Evolutionary conservation across 2,888 invertebrate species (phyloP).

Genomic region (Chloroclystis v-ata): DNA sequence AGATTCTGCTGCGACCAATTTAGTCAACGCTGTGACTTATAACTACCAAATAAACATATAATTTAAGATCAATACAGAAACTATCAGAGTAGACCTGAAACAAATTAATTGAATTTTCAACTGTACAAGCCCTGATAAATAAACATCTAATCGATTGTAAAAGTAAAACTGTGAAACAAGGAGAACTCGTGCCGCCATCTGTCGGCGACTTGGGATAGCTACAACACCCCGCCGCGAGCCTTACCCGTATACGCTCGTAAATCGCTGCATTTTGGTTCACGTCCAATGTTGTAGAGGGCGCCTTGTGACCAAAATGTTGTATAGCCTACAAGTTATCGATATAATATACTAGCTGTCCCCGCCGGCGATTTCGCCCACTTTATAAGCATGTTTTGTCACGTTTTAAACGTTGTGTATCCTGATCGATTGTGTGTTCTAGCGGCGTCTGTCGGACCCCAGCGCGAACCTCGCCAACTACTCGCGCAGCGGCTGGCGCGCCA

Average conservation of each 20-base stretch:
- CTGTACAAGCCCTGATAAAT: too few relatives aligned
- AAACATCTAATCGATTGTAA: too few relatives aligned
- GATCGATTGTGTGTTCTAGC: conserved; percentile 71
- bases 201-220: background rate
- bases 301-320: too few relatives aligned
- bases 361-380: too few relatives aligned
- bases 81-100: background rate
- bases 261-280: background rate
- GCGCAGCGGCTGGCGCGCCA: conserved; percentile 87
- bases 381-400: too few relatives aligned
- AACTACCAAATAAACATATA: too few relatives aligned
- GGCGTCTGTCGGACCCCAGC: conserved; percentile 95
- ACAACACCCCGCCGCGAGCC: background rate
- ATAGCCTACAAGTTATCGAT: background rate
- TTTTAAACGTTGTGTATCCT: too few relatives aligned
- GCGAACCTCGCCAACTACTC: conserved; percentile 91
- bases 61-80: too few relatives aligned
- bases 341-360: too few relatives aligned
- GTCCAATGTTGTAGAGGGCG: background rate
- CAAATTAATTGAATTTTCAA: background rate
- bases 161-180: too few relatives aligned
- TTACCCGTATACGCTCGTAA: background rate
- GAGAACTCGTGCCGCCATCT: conserved; percentile 6
- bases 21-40: too few relatives aligned
- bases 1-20: too few relatives aligned